Evolutionary conservation across 2,797 vertebrate genomes (phyloP).

Genomic region (Poecile montanus): DNA sequence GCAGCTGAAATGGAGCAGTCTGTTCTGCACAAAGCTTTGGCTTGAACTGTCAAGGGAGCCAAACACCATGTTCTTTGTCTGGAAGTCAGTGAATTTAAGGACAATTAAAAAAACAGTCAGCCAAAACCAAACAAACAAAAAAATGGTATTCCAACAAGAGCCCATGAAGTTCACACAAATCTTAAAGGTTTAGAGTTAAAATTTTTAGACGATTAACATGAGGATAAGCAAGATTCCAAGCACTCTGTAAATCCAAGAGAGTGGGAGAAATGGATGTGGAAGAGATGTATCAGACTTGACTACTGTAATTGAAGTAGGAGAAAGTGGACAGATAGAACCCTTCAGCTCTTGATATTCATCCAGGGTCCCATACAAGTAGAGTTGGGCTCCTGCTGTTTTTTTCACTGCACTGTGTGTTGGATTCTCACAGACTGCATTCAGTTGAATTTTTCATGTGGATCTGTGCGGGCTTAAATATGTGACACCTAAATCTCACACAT

Average conservation of each 20-base stretch:
- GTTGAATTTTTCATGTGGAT: background rate
- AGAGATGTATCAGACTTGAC: background rate
- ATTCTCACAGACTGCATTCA: background rate
- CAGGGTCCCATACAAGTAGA: background rate
- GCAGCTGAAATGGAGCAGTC: background rate
- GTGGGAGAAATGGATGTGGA: background rate
- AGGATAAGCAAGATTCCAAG: background rate
- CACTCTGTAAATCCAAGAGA: background rate
- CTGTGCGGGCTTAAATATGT: background rate
- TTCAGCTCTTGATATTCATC: background rate
- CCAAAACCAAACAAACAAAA: background rate
- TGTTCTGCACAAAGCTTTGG: background rate
- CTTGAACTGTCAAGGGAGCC: background rate
- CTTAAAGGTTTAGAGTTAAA: background rate
- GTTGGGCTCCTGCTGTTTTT: background rate
- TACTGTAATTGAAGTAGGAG: background rate
- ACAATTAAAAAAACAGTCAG: background rate
- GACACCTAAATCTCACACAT: background rate
- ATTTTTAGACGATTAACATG: background rate
- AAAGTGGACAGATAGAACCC: background rate
- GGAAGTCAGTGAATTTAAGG: background rate
- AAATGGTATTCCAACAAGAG: background rate
- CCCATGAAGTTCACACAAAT: background rate
- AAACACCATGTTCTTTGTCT: background rate
- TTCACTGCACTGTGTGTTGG: background rate